phyloP scores from a whole-genome alignment of 2,113 vertebrate genomes.

The Gobio gobio region DNA sequence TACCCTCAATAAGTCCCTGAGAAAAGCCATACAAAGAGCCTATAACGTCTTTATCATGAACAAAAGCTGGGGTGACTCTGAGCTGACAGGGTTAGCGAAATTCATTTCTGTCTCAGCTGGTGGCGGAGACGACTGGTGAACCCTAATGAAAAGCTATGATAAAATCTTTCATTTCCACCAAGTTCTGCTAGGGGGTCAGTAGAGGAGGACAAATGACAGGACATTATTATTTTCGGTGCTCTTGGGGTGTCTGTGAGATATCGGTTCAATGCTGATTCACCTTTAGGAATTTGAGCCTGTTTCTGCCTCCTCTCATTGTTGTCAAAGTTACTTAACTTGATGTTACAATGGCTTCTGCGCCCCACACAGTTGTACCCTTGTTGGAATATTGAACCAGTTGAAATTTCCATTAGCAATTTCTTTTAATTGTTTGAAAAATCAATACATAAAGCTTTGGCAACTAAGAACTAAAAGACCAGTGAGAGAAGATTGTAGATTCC shows the following conservation, averaged over 20 bases:
- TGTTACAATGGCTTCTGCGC: background rate
- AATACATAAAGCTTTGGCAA: background rate
- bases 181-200: constrained; percentile 63
- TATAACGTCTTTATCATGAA: constrained; percentile 77
- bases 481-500: background rate
- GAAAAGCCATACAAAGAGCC: constrained; percentile 71
- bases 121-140: constrained; percentile 73
- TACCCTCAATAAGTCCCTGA: constrained; percentile 54
- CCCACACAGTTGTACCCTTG: background rate
- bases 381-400: background rate
- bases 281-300: constrained; percentile 57
- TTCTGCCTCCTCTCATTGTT: constrained; percentile 44
- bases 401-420: background rate
- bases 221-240: constrained; percentile 66
- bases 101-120: constrained; percentile 82
- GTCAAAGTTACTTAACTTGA: constrained; percentile 28
- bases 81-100: constrained; percentile 74
- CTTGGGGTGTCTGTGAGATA: constrained; percentile 68
- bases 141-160: constrained; percentile 76
- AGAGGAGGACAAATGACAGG: constrained; percentile 65
- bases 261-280: constrained; percentile 65
- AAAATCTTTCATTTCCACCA: constrained; percentile 78
- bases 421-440: background rate
- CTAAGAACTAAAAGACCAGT: background rate
- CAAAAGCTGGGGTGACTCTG: constrained; percentile 73